These are phyloP conservation scores for Tiliacea aurago DNA, from an alignment of 2,888 invertebrate species.

Conservation along the genomic window DNA sequence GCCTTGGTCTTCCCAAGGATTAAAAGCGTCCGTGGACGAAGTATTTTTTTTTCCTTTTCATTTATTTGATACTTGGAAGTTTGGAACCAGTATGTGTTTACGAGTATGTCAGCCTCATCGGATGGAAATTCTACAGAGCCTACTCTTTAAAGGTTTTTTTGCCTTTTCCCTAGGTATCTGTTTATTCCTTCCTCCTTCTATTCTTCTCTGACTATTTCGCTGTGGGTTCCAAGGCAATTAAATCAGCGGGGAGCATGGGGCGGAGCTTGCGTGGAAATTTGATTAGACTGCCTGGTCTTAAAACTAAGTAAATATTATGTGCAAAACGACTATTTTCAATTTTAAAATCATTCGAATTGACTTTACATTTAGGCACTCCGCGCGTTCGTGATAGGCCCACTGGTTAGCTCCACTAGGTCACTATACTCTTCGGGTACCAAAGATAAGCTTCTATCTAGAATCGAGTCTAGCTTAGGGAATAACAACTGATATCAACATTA, in stretches of 20 bases:
- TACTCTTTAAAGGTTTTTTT: too few relatives aligned
- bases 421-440: conserved; percentile 3
- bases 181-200: background rate
- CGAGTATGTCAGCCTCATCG: too few relatives aligned
- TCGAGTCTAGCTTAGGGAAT: conserved; percentile 12
- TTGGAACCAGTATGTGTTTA: too few relatives aligned
- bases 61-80: too few relatives aligned
- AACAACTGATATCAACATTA: conserved; percentile 25
- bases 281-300: too few relatives aligned
- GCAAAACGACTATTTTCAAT: background rate
- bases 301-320: background rate
- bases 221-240: background rate
- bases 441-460: conserved; percentile 42
- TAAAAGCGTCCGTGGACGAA: background rate
- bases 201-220: background rate
- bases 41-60: too few relatives aligned
- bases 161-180: too few relatives aligned
- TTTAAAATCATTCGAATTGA: background rate
- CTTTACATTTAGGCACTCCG: too few relatives aligned
- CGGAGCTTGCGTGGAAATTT: too few relatives aligned
- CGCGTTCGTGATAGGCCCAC: background rate
- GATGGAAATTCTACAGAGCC: background rate
- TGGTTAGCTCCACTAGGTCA: conserved; percentile 2
- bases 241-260: too few relatives aligned
- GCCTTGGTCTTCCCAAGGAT: background rate